Percentiles rank a stretch among this genome's conserved stretches.
phyloP scores from a whole-genome alignment of 2,797 vertebrate species.

The Poeciliopsis infans region DNA sequence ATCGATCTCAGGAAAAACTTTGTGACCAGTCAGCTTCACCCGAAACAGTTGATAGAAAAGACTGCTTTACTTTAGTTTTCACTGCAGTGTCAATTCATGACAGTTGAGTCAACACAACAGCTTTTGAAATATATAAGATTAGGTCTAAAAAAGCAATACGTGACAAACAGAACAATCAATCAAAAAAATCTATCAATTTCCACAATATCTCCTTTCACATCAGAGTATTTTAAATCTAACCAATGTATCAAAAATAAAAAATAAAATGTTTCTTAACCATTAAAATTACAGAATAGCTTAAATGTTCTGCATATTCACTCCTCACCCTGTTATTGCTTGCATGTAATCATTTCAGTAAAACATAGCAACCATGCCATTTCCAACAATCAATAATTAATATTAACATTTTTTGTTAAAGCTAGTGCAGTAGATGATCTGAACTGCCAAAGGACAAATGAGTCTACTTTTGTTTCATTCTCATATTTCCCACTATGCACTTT shows the following conservation, averaged over 20 bases:
- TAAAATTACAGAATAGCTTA: neutral
- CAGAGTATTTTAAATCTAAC: neutral
- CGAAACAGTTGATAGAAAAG: neutral
- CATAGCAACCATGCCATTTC: neutral
- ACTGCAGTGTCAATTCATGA: neutral
- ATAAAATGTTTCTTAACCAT: neutral
- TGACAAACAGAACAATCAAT: neutral
- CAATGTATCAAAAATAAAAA: neutral
- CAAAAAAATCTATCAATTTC: neutral
- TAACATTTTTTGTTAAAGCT: neutral
- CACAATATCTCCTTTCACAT: neutral
- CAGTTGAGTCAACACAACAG: neutral
- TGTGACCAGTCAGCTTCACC: neutral
- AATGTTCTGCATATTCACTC: neutral
- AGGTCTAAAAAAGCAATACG: neutral
- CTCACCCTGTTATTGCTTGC: neutral
- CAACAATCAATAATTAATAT: neutral
- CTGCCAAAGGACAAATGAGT: neutral
- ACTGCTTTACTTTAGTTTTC: neutral
- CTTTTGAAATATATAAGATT: neutral
- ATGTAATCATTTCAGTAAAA: neutral
- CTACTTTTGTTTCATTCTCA: constrained; percentile 6
- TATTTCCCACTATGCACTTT: constrained; percentile 9
- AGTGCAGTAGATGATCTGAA: neutral
- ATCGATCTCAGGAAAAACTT: neutral